A percentile compares a stretch with the other conserved stretches of the same genome.
These are phyloP conservation scores for Vireo griseus DNA, from an alignment of 2,797 vertebrate species.

Conservation along the genomic window DNA sequence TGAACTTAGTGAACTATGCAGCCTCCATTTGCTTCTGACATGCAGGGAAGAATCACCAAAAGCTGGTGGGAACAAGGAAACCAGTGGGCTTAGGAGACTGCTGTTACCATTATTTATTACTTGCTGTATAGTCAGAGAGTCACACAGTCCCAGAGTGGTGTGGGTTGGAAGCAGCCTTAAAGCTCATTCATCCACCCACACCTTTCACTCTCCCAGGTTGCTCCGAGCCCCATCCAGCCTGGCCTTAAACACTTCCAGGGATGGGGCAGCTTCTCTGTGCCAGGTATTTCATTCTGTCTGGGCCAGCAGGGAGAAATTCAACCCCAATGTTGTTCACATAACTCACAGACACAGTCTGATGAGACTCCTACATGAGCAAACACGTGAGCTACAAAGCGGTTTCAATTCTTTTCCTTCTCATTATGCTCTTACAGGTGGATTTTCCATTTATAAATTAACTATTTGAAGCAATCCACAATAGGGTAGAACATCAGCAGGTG, in stretches of 20 bases:
- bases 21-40: background rate
- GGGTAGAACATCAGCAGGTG: background rate
- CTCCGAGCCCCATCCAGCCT: background rate
- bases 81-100: background rate
- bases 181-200: background rate
- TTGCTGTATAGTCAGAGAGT: background rate
- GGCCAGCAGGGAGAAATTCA: background rate
- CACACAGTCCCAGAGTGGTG: background rate
- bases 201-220: rapidly evolving
- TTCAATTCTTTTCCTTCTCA: background rate
- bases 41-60: background rate
- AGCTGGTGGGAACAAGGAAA: background rate
- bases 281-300: background rate
- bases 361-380: background rate
- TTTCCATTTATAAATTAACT: background rate
- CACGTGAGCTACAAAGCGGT: background rate
- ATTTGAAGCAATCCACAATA: background rate
- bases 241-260: background rate
- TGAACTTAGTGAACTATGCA: background rate
- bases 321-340: background rate
- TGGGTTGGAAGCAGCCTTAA: background rate
- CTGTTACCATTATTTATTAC: background rate
- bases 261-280: background rate
- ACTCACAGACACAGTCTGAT: background rate
- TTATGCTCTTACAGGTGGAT: background rate